Evolutionary conservation across 92 coral and sea anemone genomes (phyloP).

Genomic region (Epizoanthus scotinus): DNA sequence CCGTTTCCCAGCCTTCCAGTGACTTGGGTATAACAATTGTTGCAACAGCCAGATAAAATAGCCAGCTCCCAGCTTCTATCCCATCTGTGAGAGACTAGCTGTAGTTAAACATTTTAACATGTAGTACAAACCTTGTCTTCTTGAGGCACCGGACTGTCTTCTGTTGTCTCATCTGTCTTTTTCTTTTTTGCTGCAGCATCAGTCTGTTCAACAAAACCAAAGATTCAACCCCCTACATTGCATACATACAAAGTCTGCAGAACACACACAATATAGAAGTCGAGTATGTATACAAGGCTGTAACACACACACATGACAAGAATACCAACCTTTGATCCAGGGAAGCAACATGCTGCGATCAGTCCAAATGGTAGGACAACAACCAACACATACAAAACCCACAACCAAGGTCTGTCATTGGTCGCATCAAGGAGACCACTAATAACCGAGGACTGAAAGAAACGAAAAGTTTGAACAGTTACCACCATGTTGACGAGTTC

Average conservation of each 20-base stretch:
- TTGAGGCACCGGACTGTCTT: slow-evolving; percentile 73
- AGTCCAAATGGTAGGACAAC: slow-evolving; percentile 94
- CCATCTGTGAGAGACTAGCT: not conserved
- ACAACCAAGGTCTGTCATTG: slow-evolving; percentile 96
- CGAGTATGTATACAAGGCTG: no score
- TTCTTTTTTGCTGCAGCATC: slow-evolving; percentile 87
- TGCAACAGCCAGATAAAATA: no score
- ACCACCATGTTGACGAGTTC: no score
- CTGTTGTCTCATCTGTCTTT: slow-evolving; percentile 95
- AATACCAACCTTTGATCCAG: slow-evolving; percentile 88
- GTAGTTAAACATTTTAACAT: not conserved
- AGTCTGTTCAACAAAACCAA: slow-evolving; percentile 47
- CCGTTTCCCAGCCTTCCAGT: no score
- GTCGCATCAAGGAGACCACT: slow-evolving; percentile 94
- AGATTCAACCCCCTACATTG: not conserved
- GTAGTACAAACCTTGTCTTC: slow-evolving; percentile 47
- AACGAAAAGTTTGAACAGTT: not conserved
- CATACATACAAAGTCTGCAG: no score
- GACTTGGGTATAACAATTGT: no score
- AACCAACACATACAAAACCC: slow-evolving; percentile 95
- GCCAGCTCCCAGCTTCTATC: not conserved
- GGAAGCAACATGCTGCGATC: slow-evolving; percentile 98
- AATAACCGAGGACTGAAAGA: slow-evolving; percentile 78
- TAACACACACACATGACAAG: no score
- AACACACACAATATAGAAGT: no score